Evolutionary conservation across 2,113 vertebrate species (phyloP).

Genomic region (Corydoras sp.): DNA sequence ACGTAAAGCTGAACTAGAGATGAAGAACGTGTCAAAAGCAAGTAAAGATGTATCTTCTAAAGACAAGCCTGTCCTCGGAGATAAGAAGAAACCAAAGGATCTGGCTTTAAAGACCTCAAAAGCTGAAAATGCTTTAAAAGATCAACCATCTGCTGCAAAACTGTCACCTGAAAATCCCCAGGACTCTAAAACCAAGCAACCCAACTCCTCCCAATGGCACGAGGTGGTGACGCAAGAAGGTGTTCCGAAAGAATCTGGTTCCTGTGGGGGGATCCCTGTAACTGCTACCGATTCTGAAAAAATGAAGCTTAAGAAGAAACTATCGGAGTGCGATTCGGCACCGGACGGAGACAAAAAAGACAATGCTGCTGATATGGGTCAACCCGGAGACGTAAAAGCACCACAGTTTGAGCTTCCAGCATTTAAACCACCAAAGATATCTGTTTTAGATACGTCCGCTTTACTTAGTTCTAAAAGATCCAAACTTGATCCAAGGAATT

Average conservation of each 20-base stretch:
- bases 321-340: slow-evolving; percentile 43
- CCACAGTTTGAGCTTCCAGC: too few species aligned
- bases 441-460: too few species aligned
- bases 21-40: slow-evolving; percentile 10
- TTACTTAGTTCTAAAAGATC: too few species aligned
- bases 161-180: slow-evolving; percentile 2
- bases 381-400: too few species aligned
- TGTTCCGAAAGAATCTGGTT: slow-evolving; percentile 3
- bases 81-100: slow-evolving; percentile 1
- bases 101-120: slow-evolving; percentile 8
- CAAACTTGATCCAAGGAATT: too few species aligned
- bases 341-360: background rate
- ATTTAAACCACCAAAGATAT: too few species aligned
- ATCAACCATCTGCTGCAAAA: background rate
- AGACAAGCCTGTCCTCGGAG: background rate
- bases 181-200: background rate
- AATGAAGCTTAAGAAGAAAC: slow-evolving; percentile 46
- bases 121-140: slow-evolving; percentile 1
- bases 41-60: slow-evolving; percentile 10
- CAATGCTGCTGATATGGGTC: background rate
- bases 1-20: slow-evolving; percentile 40
- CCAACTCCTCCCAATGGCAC: background rate
- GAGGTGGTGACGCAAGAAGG: slow-evolving; percentile 1
- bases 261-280: slow-evolving; percentile 25
- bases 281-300: slow-evolving; percentile 59